Evolutionary conservation across 2,888 invertebrate genomes (phyloP).

Genomic region (Dasypogon diadema): DNA sequence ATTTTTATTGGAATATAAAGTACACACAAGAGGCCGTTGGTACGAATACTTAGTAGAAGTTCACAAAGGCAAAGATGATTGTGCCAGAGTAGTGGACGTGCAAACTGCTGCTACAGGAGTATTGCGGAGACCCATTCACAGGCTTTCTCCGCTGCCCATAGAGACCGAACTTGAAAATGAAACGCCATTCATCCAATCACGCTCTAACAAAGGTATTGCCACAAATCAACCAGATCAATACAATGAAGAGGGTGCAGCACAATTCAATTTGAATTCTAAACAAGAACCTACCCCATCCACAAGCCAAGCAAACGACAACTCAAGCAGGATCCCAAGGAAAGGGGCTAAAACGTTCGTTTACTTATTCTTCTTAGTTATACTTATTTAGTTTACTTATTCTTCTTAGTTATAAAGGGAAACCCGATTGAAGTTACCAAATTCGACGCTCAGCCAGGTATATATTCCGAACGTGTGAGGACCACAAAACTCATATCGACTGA

Average conservation of each 20-base stretch:
- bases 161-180: too few relatives aligned
- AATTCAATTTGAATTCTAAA: neutral
- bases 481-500: neutral
- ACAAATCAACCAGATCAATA: too few relatives aligned
- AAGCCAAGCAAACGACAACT: neutral
- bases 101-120: neutral
- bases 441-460: neutral
- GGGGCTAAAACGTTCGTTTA: neutral
- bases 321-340: neutral
- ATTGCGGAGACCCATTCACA: neutral
- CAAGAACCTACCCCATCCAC: neutral
- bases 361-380: neutral
- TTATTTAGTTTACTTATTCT: neutral
- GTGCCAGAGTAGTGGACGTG: conserved; percentile 45
- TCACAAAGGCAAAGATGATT: too few relatives aligned
- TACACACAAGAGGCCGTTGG: too few relatives aligned
- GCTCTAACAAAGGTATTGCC: too few relatives aligned
- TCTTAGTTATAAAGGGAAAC: neutral
- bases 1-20: too few relatives aligned
- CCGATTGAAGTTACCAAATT: neutral
- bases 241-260: neutral
- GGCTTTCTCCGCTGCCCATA: neutral
- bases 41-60: too few relatives aligned
- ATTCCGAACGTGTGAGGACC: neutral
- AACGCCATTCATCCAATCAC: too few relatives aligned